Base-by-base conservation (phyloP, 2,797 vertebrate genomes). In the Microctenopoma stevenorrisi region DNA sequence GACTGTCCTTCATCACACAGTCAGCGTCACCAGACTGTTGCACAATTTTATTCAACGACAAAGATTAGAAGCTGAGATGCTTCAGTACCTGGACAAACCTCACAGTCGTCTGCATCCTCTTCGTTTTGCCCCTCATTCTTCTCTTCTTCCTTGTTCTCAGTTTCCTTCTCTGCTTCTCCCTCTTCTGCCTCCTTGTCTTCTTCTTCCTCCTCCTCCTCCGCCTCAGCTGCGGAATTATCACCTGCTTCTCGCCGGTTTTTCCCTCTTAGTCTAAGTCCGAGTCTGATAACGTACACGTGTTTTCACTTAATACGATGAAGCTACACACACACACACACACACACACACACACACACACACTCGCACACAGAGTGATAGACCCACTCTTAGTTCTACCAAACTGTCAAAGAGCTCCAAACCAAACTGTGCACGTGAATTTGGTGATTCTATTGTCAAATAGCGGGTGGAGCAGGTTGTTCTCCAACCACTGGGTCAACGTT, bases 11-110 rank as follows among this genome's bases (percentile, higher is more conserved):
- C 18, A 18, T 18, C 18, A 18, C 18, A 18, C 18, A 18, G 18
- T 18, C 18, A 18, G 18, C 18, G 18, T 18, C 18, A 18, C 18
- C 18, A 18, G 18, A 18, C 18, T 18, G 18, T 18, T 18, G 18
- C 18, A 18, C 18, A 18, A 18, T 18, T 18, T 18, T 18, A 18
- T 18, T 18, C 18, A 18, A 18, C 18, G 18, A 42, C 25, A 15
- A 56, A 56, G 4, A 55, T 22, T 22, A 47, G 10, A 30, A 12
- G 7, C 14, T 18, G 15, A 44, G 25, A 46, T 2, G 53, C 28
- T 60, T 64, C 47, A 18, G 38, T 81, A 94, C 93, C 93, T 88
- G 92, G 92, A 85, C 91, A 94, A 71, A 94, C 62, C 0, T 79
- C 79, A 51, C 86, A 89, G 82, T 86, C 85, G 0, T 79, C 85